These are phyloP conservation scores for Zootermopsis nevadensis DNA, from an alignment of 2,888 invertebrate genomes.

Conservation along the genomic window DNA sequence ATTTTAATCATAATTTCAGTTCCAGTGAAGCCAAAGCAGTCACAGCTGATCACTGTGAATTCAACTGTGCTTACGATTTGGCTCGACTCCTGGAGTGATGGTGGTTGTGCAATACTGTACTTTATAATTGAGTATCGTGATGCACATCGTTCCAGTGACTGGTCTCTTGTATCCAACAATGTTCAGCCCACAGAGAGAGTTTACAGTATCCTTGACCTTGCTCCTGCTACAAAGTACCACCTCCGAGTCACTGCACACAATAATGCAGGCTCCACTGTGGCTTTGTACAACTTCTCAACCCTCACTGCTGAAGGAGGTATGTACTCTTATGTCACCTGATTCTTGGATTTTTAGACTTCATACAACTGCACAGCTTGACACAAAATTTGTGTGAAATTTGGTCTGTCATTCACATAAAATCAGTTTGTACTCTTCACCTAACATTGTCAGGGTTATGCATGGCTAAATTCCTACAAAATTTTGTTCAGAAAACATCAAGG, in stretches of 20 bases:
- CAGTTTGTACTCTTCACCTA: no score
- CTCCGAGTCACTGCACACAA: slow-evolving; percentile 84
- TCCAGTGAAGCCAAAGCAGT: slow-evolving; percentile 82
- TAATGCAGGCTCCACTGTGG: slow-evolving; percentile 86
- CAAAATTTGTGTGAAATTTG: no score
- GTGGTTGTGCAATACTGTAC: slow-evolving; percentile 87
- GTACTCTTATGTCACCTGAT: not conserved
- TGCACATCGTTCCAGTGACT: slow-evolving; percentile 66
- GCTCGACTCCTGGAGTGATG: slow-evolving; percentile 89
- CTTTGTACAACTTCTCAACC: slow-evolving; percentile 87
- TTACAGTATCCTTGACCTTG: slow-evolving; percentile 81
- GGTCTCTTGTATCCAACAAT: slow-evolving; percentile 85
- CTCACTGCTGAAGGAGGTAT: slow-evolving; percentile 79
- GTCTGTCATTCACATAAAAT: no score
- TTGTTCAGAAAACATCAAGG: no score
- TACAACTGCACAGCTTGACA: no score
- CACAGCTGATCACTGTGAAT: slow-evolving; percentile 85
- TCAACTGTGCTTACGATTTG: slow-evolving; percentile 88
- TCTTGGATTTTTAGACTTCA: no score
- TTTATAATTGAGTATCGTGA: slow-evolving; percentile 85
- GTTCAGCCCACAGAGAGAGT: slow-evolving; percentile 84
- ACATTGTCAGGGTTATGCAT: no score
- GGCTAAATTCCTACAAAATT: no score
- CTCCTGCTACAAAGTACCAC: slow-evolving; percentile 80
- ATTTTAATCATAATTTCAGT: slow-evolving; percentile 62